Base-by-base conservation (phyloP, 64 coral and sea anemone species). In the Exaiptasia diaphana region DNA sequence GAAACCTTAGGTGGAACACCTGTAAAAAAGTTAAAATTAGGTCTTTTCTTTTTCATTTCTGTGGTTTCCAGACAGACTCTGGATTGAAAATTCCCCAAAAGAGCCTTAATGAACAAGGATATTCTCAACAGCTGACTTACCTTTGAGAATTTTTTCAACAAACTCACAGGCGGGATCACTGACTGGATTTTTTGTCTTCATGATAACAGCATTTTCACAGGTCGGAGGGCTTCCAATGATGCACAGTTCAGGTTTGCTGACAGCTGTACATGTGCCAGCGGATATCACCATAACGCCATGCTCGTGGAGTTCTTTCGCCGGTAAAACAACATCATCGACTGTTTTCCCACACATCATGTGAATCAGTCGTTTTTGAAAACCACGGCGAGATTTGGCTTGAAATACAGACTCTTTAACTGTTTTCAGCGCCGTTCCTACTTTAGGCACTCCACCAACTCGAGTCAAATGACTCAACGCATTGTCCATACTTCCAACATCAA, bases 321-420 rank as follows among this genome's bases (percentile, higher is more conserved):
- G 82, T 20, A 4, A n/a, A n/a, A 74, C 49, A 12, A 85, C 82
- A 48, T 85, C 82, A 85, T 85, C 82, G 60, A 62, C 14, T 33
- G 82, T 67, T 15, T 73, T 59, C 40, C 82, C 54, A 40, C 82
- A 85, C 68, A 74, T 85, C 14, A 85, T 74, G 22, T 85, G 82
- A 7, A 85, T 24, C 5, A 85, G 52, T 25, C 68, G 52, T 38
- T 71, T 69, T 29, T 67, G 31, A 25, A 73, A 52, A 85, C 49
- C 50, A 9, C 5, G 38, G 29, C 82, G 62, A 37, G 67, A 69
- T 36, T 10, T 71, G 9, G 3, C 26, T 13, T 11, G 15, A 44
- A 42, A 85, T 12, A 85, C 46, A 2, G 50, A 26, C 56, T 42
- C 70, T 85, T 46, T 71, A 0, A 85, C 82, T 22, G 38, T 56